Base-by-base conservation (phyloP, 2,888 invertebrate genomes). In the Muschampia plurimacula region DNA sequence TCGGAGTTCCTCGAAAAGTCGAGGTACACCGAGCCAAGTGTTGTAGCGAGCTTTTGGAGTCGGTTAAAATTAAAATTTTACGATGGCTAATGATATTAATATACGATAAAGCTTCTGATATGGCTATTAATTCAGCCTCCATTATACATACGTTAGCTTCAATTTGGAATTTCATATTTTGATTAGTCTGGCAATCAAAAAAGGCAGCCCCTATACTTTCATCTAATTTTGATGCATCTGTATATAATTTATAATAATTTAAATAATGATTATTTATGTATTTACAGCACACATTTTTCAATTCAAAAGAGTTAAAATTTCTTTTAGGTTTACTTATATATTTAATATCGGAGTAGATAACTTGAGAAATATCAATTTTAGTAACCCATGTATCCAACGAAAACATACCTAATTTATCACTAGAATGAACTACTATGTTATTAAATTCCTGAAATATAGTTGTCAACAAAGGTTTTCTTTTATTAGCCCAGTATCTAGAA, bases 11-110 rank as follows among this genome's bases (percentile, higher is more conserved):
- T 74, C 74, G 67, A 71, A 68, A 63, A 65, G n/a, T 75, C 68
- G 74, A 75, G 64, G 74, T 72, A 65, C 75, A 77, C 60, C 75
- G 75, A 74, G 75, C 74, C 59, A 76, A 10, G 44, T 76, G 77
- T 65, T 74, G 74, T 12, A 77, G 59, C 0, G 74, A 41, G 13
- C 76, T 74, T 55, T 67, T 75, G 3, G 75, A 77, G 15, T 77
- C 77, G 1, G 75, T 60, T 9, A 76, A 46, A 15, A 76, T 74
- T 2, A 75, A 74, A 28, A 67, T 39, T 32, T 72, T 63, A 22
- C 69, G n/a, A 60, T 32, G 39, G 22, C 41, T 49, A 9, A 74
- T 55, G 1, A 67, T 68, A 0, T 63, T 13, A 1, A 69, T 52
- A 63, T 76, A 76, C 0, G 75, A 60, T 2, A 77, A 32, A 6